Evolutionary conservation across 2,888 invertebrate genomes (phyloP).

Genomic region (Leucoptera coffeella): DNA sequence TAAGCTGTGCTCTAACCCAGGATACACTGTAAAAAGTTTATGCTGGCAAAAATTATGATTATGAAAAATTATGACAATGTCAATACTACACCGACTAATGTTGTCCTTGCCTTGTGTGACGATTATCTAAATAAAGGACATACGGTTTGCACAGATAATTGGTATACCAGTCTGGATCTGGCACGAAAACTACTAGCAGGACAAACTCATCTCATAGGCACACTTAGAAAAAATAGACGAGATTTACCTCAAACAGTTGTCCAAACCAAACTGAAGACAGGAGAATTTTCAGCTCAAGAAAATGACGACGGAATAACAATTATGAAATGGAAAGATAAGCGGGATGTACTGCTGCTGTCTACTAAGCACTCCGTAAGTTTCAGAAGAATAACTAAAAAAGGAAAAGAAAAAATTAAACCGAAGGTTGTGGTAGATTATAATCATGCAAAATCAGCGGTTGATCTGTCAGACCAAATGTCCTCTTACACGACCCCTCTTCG

Average conservation of each 20-base stretch:
- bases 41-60: constrained; percentile 12
- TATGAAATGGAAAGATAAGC: constrained; percentile 9
- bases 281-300: constrained; percentile 2
- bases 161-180: constrained; percentile 10
- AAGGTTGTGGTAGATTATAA: constrained; percentile 2
- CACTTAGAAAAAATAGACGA: constrained; percentile 5
- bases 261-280: constrained; percentile 1
- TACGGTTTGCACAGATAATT: constrained; percentile 11
- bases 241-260: constrained; percentile 1
- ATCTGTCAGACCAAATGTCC: constrained; percentile 6
- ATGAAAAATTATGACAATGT: too few species aligned
- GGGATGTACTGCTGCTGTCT: constrained; percentile 11
- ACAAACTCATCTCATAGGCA: constrained; percentile 8
- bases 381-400: constrained; percentile 7
- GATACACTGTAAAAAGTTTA: constrained; percentile 13
- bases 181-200: constrained; percentile 6
- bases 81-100: constrained; percentile 11
- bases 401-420: constrained; percentile 3
- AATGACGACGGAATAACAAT: constrained; percentile 6
- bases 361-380: constrained; percentile 9
- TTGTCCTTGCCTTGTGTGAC: constrained; percentile 12
- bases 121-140: constrained; percentile 11
- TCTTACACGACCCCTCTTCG: constrained; percentile 1
- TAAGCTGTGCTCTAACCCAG: constrained; percentile 9
- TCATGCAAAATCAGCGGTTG: constrained; percentile 3